Percentiles rank a stretch among this genome's conserved stretches.
phyloP scores from a whole-genome alignment of 2,797 vertebrate species.

The Smutsia temminckii region DNA sequence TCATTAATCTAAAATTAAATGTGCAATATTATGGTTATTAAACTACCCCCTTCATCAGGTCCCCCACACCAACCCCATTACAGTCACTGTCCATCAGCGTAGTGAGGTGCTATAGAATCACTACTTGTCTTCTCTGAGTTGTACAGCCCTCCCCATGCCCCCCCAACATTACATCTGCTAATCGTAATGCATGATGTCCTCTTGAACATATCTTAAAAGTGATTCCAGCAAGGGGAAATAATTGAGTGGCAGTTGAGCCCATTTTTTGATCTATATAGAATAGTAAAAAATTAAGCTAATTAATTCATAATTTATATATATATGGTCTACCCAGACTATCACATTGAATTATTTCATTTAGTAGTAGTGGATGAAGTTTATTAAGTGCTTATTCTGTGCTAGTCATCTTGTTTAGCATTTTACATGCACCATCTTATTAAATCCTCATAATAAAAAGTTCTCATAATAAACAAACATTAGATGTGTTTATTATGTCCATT shows the following conservation, averaged over 20 bases:
- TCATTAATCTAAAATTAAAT: too few species aligned
- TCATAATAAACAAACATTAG: background rate
- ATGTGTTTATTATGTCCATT: background rate
- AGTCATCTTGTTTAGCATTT: background rate
- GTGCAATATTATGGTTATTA: too few species aligned
- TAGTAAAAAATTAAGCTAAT: background rate
- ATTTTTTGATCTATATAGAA: background rate
- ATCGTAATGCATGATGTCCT: background rate
- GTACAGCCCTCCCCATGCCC: too few species aligned
- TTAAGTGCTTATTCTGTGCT: background rate
- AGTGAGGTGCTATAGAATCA: too few species aligned
- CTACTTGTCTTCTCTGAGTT: too few species aligned
- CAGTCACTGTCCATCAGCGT: too few species aligned
- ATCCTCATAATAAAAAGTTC: background rate
- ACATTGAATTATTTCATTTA: conserved; percentile 25
- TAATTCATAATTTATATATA: background rate
- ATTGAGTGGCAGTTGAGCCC: background rate
- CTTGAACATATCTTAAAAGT: conserved; percentile 28
- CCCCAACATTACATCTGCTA: too few species aligned
- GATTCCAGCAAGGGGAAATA: background rate
- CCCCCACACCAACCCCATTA: too few species aligned
- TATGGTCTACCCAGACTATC: background rate
- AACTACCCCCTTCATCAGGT: too few species aligned
- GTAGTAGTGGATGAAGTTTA: background rate
- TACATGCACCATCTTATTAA: background rate